Percentiles rank a stretch among this genome's conserved stretches.
phyloP scores from a whole-genome alignment of 2,888 invertebrate genomes.

The Melieria picta region DNA sequence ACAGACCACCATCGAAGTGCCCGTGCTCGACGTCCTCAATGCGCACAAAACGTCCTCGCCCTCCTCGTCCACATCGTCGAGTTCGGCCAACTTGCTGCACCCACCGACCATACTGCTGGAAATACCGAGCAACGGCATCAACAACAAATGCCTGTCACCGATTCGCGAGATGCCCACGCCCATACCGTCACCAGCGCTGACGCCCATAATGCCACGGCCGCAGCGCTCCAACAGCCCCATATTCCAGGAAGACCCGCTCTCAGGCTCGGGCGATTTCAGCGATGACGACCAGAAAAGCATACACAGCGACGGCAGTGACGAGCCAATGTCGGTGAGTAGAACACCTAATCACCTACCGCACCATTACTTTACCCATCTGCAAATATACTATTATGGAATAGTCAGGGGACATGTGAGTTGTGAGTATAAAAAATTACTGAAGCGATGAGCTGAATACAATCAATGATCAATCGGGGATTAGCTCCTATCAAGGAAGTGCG shows the following conservation, averaged over 20 bases:
- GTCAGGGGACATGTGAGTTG: no score
- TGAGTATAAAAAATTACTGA: no score
- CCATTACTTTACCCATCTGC: slow-evolving; percentile 15
- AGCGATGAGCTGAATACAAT: no score
- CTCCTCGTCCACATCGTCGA: slow-evolving; percentile 59
- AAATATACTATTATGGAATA: no score
- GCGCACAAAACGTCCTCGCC: slow-evolving; percentile 69
- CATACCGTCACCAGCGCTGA: slow-evolving; percentile 76
- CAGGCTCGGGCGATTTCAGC: slow-evolving; percentile 65
- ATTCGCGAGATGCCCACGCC: slow-evolving; percentile 82
- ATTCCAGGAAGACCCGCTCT: slow-evolving; percentile 55
- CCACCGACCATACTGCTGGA: slow-evolving; percentile 81
- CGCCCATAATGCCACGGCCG: slow-evolving; percentile 71
- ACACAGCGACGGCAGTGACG: slow-evolving; percentile 49
- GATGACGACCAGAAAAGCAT: slow-evolving; percentile 62
- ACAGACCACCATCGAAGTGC: slow-evolving; percentile 69
- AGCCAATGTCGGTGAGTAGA: slow-evolving; percentile 52
- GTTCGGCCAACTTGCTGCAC: slow-evolving; percentile 71
- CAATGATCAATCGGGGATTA: no score
- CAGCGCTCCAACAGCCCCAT: slow-evolving; percentile 56
- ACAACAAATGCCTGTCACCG: slow-evolving; percentile 82
- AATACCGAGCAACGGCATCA: slow-evolving; percentile 75
- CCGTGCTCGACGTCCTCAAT: slow-evolving; percentile 75
- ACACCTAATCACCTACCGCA: not conserved
- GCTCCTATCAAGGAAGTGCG: no score